phyloP scores from a whole-genome alignment of 2,113 vertebrate genomes.

The Phalacrocorax brasilianus region DNA sequence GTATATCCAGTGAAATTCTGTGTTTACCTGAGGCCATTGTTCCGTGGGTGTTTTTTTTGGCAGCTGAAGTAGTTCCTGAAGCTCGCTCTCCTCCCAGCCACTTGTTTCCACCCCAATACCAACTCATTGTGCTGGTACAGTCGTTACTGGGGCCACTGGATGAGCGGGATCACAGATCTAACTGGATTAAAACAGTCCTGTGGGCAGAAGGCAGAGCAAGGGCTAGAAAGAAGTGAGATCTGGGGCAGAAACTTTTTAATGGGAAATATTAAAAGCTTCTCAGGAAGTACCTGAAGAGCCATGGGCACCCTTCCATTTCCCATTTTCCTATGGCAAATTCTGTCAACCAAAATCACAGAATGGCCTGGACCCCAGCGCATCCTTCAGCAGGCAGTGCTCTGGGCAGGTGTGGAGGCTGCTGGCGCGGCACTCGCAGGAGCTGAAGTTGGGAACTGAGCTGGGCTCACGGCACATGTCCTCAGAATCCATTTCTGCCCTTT shows the following conservation, averaged over 20 bases:
- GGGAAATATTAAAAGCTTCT: not conserved
- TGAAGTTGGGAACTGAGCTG: not conserved
- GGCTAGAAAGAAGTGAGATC: not conserved
- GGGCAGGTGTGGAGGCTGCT: not conserved
- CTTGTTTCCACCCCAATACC: not conserved
- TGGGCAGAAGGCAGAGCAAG: not conserved
- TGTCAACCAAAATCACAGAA: not conserved
- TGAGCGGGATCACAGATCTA: not conserved
- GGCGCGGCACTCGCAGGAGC: not conserved
- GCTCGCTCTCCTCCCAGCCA: not conserved
- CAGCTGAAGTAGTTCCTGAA: not conserved
- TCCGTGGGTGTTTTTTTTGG: not conserved
- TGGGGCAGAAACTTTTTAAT: not conserved
- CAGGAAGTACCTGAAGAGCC: not conserved
- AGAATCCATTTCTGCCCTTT: not conserved
- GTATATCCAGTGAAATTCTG: not conserved
- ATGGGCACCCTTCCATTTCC: not conserved
- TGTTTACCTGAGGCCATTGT: not conserved
- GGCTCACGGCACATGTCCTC: not conserved
- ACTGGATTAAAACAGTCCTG: not conserved
- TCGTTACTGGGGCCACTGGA: not conserved
- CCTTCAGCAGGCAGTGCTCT: not conserved
- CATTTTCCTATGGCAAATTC: not conserved
- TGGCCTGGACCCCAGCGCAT: fast-evolving
- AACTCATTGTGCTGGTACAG: not conserved